Evolutionary conservation across 2,888 invertebrate genomes (phyloP), one percentile per base, ranked within the genome.

Genomic region (Isotomurus palustris): DNA sequence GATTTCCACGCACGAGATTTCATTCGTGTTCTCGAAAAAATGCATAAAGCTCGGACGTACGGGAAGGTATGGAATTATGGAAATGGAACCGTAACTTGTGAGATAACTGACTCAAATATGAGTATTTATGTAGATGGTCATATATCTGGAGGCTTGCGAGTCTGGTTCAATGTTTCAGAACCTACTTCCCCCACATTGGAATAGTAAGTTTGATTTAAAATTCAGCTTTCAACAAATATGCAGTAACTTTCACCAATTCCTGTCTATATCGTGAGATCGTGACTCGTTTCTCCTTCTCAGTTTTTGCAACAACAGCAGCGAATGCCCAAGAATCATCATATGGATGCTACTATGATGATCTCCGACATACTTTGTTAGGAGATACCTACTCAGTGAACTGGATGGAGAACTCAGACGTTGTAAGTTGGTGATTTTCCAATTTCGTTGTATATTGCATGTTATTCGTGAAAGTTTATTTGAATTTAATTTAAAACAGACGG

Each of bases 111-210:
- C 17, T 38, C n/a, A 58, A 56, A 50, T 73, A 74, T 14, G 71
- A 82, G 78, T n/a, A n/a, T n/a, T n/a, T n/a, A n/a, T n/a, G n/a
- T n/a, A n/a, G n/a, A 72, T 83, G 74, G 78, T 82, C 25, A 73
- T 83, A 58, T 83, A 83, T 72, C 72, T 83, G 54, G 83, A 83
- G 73, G 81, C 83, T 2, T 83, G 83, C 73, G 80, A 82, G 67
- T 79, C 81, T 32, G 83, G 83, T 19, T 82, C 82, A 5, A 82
- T 83, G 80, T 83, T 83, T 73, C 74, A 78, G 36, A 73, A 75
- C 27, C 71, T 81, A 12, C 73, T 82, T 27, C 76, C 79, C 0
- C 73, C 75, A 19, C 73, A 80, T 69, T 75, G 78, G 60, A 78
- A 79, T 68, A 76, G 81, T 81, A 73, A 72, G 72, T 74, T 27